Evolutionary conservation across 2,113 vertebrate genomes (phyloP).

Genomic region (Damaliscus lunatus): DNA sequence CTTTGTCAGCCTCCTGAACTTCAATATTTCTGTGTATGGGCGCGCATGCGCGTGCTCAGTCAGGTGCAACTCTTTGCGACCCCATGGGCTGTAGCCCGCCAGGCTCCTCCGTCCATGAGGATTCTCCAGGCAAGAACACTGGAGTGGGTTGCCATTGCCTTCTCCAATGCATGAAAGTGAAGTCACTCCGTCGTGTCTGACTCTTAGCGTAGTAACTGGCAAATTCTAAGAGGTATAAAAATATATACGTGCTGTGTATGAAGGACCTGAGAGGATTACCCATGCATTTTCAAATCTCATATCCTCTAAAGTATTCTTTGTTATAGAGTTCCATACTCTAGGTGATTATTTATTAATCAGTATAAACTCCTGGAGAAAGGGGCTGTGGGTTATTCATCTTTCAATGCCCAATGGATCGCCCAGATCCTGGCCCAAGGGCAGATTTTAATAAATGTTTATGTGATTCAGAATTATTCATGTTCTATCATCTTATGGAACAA

Average conservation of each 20-base stretch:
- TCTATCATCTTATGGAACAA: neutral
- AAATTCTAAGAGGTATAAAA: neutral
- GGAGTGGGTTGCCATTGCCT: neutral
- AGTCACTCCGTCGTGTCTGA: too few relatives aligned
- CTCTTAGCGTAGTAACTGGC: too few relatives aligned
- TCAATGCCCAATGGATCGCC: neutral
- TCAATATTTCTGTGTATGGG: neutral
- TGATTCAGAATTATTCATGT: neutral
- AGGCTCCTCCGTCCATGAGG: neutral
- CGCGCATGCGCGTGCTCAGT: fast-evolving
- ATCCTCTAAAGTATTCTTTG: neutral
- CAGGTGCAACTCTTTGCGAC: fast-evolving
- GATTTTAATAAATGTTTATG: neutral
- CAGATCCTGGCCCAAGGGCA: neutral
- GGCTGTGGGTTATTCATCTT: neutral
- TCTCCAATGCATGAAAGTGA: too few relatives aligned
- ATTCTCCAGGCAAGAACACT: neutral
- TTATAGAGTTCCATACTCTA: neutral
- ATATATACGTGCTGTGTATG: neutral
- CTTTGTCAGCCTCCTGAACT: neutral
- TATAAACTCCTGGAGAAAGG: neutral
- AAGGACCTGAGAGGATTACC: neutral
- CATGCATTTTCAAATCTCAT: neutral
- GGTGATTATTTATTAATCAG: neutral
- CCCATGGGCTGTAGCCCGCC: neutral